Evolutionary conservation across 30 jellyfish, hydroid and myxozoan genomes (phyloP), one percentile per base, ranked within the genome.

Genomic region (Aurelia sp.): DNA sequence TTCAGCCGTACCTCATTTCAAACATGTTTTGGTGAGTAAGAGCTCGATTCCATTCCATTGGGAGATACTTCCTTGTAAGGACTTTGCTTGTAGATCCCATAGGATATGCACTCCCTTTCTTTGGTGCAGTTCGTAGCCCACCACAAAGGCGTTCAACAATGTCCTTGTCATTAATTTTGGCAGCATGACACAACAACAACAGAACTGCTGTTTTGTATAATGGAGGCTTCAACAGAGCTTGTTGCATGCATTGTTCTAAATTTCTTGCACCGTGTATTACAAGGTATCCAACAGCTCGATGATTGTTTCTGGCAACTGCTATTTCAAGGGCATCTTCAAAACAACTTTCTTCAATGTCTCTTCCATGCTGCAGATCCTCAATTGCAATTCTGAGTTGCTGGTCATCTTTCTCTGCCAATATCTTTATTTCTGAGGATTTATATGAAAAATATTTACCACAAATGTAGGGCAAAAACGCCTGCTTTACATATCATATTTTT

Each of bases 151-250:
- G 64, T 40, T 59, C 65, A 16, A 93, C 76, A 51, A 93, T n/a
- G 11, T 66, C 78, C 41, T 63, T 81, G 88, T 88, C 92, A 19
- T 91, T 90, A 16, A 35, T 27, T 40, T 81, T 75, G 55, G 97
- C 93, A 57, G 97, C 99, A 85, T 66, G 60, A 48, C 99, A 94
- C 3, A 84, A 80, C 30, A 94, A 50, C 67, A 94, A 87, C 68
- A 94, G 72, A 8, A 86, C 96, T 0, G 98, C 96, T n/a, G 93
- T 78, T 48, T 86, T 81, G 19, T 22, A 33, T n/a, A 68, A 47
- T 3, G 78, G 41, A 0, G 97, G 92, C 69, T 67, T 79, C 71
- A 20, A 15, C 11, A 81, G 78, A 27, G 97, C 97, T 35, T 55
- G 68, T 51, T 74, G 74, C 78, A 92, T 60, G 78, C 96, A 87